Percentiles rank a stretch among this genome's conserved stretches.
phyloP scores from a whole-genome alignment of 2,888 invertebrate species.

The Scrobipalpa atriplicella region DNA sequence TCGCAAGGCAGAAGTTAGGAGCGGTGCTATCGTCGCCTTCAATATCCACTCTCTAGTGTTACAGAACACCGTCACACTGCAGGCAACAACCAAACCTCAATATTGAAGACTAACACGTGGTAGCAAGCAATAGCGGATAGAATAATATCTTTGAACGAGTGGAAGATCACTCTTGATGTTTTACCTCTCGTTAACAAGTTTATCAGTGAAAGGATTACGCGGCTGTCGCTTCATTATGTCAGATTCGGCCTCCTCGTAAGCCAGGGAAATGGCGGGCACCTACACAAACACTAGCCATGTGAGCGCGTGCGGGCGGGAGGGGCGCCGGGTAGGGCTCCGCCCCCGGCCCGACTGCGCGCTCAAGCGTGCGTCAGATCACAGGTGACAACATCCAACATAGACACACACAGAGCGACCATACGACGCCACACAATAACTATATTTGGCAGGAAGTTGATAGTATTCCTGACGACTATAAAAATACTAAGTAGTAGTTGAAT shows the following conservation, averaged over 20 bases:
- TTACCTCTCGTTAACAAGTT: conserved; percentile 99
- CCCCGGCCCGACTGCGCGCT: conserved; percentile 42
- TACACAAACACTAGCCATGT: conserved; percentile 84
- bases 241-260: conserved; percentile 98
- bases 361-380: conserved; percentile 69
- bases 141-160: conserved; percentile 75
- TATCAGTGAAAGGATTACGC: conserved; percentile 98
- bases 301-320: conserved; percentile 50
- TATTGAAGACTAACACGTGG: conserved; percentile 78
- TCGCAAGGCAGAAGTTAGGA: conserved; percentile 76
- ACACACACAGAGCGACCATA: conserved; percentile 53
- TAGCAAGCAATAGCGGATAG: conserved; percentile 81
- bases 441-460: neutral
- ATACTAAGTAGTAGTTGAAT: too few species aligned
- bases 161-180: conserved; percentile 66
- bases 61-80: conserved; percentile 66
- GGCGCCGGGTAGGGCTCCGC: conserved; percentile 35
- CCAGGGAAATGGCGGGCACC: conserved; percentile 99
- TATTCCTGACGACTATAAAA: too few species aligned
- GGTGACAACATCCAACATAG: conserved; percentile 78
- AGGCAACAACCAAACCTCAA: conserved; percentile 78
- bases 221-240: conserved; percentile 99
- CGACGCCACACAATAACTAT: conserved; percentile 36
- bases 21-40: conserved; percentile 79
- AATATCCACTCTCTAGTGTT: conserved; percentile 65